Evolutionary conservation across 2,797 vertebrate genomes (phyloP).

Genomic region (Lemur catta): DNA sequence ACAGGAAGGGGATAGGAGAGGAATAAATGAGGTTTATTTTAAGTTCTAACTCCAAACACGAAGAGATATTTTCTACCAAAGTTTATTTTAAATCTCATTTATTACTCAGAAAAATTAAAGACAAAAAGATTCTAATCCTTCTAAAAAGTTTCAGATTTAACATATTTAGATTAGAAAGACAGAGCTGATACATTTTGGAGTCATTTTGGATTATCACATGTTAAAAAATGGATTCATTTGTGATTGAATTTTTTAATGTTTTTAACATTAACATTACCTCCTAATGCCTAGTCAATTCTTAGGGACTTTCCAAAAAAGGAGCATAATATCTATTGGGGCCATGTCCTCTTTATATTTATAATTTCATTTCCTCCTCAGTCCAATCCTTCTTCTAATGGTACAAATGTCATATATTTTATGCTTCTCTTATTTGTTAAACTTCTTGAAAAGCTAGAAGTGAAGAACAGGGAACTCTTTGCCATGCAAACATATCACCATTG

Average conservation of each 20-base stretch:
- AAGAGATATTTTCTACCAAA: constrained; percentile 15
- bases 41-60: neutral
- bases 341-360: neutral
- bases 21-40: constrained; percentile 24
- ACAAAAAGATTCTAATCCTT: constrained; percentile 20
- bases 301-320: neutral
- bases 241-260: neutral
- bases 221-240: neutral
- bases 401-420: neutral
- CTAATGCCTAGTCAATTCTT: neutral
- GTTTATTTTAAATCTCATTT: constrained; percentile 26
- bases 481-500: neutral
- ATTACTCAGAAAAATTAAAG: constrained; percentile 7
- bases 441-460: neutral
- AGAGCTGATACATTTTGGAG: constrained; percentile 9
- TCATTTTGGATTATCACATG: constrained; percentile 19
- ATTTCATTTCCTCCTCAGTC: neutral
- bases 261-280: neutral
- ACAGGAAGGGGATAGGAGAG: neutral
- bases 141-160: neutral
- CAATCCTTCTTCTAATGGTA: neutral
- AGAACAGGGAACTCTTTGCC: neutral
- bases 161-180: constrained; percentile 1
- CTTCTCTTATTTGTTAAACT: neutral
- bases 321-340: neutral